Evolutionary conservation across 2,113 vertebrate genomes (phyloP).

Genomic region (Eudyptes chrysolophus): DNA sequence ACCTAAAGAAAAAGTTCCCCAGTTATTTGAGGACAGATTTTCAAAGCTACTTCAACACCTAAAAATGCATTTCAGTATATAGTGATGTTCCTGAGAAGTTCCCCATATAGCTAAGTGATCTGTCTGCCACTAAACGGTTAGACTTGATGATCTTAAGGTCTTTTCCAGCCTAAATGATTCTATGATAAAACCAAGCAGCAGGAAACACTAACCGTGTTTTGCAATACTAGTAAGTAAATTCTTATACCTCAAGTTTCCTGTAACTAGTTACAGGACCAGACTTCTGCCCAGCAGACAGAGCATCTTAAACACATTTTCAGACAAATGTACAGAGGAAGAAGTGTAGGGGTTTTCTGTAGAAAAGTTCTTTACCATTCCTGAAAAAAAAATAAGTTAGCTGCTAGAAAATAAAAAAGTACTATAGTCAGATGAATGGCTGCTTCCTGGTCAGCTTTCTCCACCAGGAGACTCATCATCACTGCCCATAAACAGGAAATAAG

Average conservation of each 20-base stretch:
- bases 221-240: not conserved
- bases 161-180: no score
- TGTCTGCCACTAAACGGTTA: not conserved
- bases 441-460: not conserved
- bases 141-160: no score
- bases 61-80: not conserved
- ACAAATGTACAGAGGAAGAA: not conserved
- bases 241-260: not conserved
- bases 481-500: not conserved
- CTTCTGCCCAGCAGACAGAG: not conserved
- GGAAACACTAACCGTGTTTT: not conserved
- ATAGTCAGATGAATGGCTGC: not conserved
- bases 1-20: not conserved
- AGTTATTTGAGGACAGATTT: not conserved
- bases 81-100: not conserved
- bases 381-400: not conserved
- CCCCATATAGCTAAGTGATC: not conserved
- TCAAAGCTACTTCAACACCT: not conserved
- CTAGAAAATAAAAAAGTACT: not conserved
- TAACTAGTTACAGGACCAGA: not conserved
- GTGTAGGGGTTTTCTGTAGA: accelerated
- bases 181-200: not conserved
- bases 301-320: not conserved
- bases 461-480: not conserved
- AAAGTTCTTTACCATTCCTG: not conserved